Base-by-base conservation (phyloP, 2,797 vertebrate genomes). In the Ambastaia sidthimunki region DNA sequence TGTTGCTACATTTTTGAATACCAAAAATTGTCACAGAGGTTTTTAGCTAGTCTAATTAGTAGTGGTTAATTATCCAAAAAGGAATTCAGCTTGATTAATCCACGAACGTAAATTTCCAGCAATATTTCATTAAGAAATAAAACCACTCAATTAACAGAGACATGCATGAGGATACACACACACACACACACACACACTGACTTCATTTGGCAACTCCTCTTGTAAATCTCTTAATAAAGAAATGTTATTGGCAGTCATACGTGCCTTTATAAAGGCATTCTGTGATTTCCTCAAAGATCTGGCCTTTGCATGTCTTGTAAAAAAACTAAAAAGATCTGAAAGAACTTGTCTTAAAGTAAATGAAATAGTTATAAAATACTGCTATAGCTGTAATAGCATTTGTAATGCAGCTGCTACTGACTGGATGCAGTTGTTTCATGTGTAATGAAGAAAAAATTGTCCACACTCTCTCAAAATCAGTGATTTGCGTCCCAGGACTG, bases 21-120 rank as follows among this genome's bases (percentile, higher is more conserved):
- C 89, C 88, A 89, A 86, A 87, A 90, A 90, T 91, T 88, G 92
- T 92, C 92, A 93, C 91, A 88, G 85, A 92, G 91, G 91, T 93
- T 90, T 93, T 93, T 91, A 91, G 84, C 88, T 93, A 85, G 89
- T 92, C 88, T 94, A 94, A 94, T 94, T 94, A 93, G 89, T 88
- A 88, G 84, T 86, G 90, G 91, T 92, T 94, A 94, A 94, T 95
- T 93, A 93, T 88, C 91, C 90, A 94, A 92, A 93, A 90, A 93
- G 90, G 88, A 90, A 88, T 84, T 87, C 82, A 87, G 89, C 88
- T 88, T 91, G 90, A 93, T 94, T 92, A 92, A 90, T 89, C 90
- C 89, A 87, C 84, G 78, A 83, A 92, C 93, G 90, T 87, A 87
- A 89, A 89, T 92, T 94, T 92, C 85, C 82, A 70, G 86, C 90